Percentiles rank a stretch among this genome's conserved stretches.
These are phyloP conservation scores for Megastigmus dorsalis DNA, from an alignment of 2,888 invertebrate genomes.

Conservation along the genomic window DNA sequence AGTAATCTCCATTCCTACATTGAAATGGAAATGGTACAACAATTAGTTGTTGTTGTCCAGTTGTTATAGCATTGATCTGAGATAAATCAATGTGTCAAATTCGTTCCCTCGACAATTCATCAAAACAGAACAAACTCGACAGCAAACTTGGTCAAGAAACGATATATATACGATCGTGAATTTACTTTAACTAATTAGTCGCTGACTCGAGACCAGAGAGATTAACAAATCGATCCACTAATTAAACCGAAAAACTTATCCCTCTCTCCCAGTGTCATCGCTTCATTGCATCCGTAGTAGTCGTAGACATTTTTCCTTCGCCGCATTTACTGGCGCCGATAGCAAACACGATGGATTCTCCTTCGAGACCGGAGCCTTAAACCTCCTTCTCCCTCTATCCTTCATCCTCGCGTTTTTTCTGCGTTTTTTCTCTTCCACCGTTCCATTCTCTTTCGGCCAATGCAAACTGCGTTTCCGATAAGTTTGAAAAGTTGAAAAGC, in stretches of 20 bases:
- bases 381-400: constrained; percentile 5
- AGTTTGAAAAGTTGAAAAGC: constrained; percentile 49
- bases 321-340: neutral
- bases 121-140: no score
- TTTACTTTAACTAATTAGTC: no score
- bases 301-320: neutral
- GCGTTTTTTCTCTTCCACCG: neutral
- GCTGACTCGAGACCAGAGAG: no score
- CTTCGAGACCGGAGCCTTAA: neutral
- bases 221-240: constrained; percentile 28
- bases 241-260: constrained; percentile 35
- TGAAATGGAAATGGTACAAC: no score
- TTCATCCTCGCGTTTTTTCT: neutral
- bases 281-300: no score
- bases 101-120: no score
- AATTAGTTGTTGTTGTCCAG: no score
- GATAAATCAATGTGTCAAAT: no score
- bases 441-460: constrained; percentile 20
- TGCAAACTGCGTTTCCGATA: constrained; percentile 53
- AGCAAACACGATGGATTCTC: constrained; percentile 12
- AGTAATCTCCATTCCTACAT: no score
- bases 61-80: no score
- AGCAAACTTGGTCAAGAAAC: no score
- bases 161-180: no score
- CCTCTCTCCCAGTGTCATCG: neutral